Evolutionary conservation across 2,113 vertebrate genomes (phyloP).

Genomic region (Sorex araneus): DNA sequence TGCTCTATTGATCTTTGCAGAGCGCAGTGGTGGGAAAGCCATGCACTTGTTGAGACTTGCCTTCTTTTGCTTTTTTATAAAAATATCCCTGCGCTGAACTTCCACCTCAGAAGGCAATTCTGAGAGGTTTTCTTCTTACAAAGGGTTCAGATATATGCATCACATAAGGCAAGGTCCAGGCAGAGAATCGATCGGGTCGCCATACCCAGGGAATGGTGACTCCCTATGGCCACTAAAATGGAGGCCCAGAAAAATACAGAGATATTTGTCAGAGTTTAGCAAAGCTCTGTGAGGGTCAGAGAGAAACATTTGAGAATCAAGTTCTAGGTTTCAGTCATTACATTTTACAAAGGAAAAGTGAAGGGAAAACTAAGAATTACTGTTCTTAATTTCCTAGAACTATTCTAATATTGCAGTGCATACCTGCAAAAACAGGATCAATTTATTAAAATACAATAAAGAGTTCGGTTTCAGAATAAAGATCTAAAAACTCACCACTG

Average conservation of each 20-base stretch:
- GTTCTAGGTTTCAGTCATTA: not conserved
- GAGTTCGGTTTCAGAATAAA: not conserved
- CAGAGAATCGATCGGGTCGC: not conserved
- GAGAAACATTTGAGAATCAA: not conserved
- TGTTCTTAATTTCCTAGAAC: not conserved
- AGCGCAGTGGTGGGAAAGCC: not conserved
- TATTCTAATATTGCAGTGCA: not conserved
- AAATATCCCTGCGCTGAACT: not conserved
- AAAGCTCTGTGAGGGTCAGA: not conserved
- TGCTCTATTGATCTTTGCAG: conserved; percentile 11
- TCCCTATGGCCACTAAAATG: not conserved
- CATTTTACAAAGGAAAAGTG: not conserved
- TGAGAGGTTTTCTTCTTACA: not conserved
- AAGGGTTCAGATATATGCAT: not conserved
- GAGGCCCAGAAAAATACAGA: not conserved
- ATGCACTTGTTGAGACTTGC: not conserved
- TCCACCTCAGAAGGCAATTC: not conserved
- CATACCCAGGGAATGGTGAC: not conserved
- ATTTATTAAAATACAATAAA: conserved; percentile 30
- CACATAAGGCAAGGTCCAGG: not conserved
- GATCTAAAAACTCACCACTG: conserved; percentile 2
- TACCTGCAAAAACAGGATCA: not conserved
- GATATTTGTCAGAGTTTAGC: not conserved
- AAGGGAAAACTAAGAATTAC: not conserved
- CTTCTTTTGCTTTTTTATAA: not conserved